These are phyloP conservation scores for Tribolium freemani DNA, from an alignment of 2,888 invertebrate species.

Conservation along the genomic window DNA sequence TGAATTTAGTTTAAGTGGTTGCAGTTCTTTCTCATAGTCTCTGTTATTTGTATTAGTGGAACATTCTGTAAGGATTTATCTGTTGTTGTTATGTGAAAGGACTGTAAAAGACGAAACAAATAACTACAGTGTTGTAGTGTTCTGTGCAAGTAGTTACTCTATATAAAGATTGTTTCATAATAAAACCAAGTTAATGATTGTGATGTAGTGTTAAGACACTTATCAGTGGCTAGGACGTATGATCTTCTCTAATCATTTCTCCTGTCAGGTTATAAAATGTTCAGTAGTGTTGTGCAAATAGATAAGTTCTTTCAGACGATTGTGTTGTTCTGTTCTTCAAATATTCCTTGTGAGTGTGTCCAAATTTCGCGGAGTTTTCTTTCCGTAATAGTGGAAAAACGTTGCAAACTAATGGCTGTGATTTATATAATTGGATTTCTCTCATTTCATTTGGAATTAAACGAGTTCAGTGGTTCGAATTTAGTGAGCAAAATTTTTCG, in stretches of 20 bases:
- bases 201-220: conserved; percentile 57
- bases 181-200: conserved; percentile 47
- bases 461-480: background rate
- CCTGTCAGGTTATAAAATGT: conserved; percentile 32
- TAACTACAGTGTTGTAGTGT: conserved; percentile 57
- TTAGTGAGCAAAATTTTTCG: background rate
- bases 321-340: conserved; percentile 56
- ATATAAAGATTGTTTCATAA: conserved; percentile 40
- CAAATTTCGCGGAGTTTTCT: background rate
- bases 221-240: conserved; percentile 43
- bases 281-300: conserved; percentile 59
- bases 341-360: conserved; percentile 39
- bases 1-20: conserved; percentile 56
- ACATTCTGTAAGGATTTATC: conserved; percentile 52
- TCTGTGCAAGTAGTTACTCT: conserved; percentile 53
- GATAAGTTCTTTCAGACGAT: conserved; percentile 56
- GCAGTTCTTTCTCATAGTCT: conserved; percentile 63
- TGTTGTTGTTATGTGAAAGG: conserved; percentile 59
- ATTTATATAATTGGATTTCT: background rate
- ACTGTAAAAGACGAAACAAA: conserved; percentile 52
- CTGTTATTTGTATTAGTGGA: conserved; percentile 46
- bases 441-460: background rate
- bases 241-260: conserved; percentile 26
- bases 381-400: background rate
- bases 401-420: background rate